Evolutionary conservation across 2,113 vertebrate species (phyloP).

Genomic region (Catharus minimus): DNA sequence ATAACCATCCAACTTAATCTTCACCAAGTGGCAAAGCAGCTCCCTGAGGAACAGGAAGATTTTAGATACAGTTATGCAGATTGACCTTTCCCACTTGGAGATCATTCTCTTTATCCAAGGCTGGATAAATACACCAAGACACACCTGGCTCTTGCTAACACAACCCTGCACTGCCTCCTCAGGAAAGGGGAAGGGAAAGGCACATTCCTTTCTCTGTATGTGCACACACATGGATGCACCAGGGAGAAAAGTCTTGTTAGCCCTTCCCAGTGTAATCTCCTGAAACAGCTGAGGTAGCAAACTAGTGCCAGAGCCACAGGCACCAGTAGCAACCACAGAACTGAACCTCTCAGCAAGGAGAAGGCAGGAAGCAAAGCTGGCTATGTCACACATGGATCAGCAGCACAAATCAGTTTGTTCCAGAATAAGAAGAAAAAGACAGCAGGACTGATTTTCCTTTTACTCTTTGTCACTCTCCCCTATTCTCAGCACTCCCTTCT

Average conservation of each 20-base stretch:
- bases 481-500: not conserved
- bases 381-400: not conserved
- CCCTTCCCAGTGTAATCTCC: not conserved
- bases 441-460: not conserved
- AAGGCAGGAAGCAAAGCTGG: not conserved
- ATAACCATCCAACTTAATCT: slow-evolving; percentile 81
- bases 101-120: not conserved
- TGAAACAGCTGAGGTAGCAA: not conserved
- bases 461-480: not conserved
- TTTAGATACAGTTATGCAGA: not conserved
- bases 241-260: not conserved
- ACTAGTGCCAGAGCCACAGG: not conserved
- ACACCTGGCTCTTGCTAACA: not conserved
- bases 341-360: not conserved
- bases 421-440: not conserved
- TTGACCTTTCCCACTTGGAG: not conserved
- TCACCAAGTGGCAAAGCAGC: slow-evolving; percentile 83
- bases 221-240: not conserved
- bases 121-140: slow-evolving; percentile 2
- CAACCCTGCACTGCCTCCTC: not conserved
- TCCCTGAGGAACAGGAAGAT: slow-evolving; percentile 76
- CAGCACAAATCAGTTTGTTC: not conserved
- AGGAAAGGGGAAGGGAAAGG: not conserved
- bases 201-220: not conserved
- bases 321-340: not conserved